phyloP scores from a whole-genome alignment of 2,797 vertebrate species.

The Hypotaenidia okinawae region DNA sequence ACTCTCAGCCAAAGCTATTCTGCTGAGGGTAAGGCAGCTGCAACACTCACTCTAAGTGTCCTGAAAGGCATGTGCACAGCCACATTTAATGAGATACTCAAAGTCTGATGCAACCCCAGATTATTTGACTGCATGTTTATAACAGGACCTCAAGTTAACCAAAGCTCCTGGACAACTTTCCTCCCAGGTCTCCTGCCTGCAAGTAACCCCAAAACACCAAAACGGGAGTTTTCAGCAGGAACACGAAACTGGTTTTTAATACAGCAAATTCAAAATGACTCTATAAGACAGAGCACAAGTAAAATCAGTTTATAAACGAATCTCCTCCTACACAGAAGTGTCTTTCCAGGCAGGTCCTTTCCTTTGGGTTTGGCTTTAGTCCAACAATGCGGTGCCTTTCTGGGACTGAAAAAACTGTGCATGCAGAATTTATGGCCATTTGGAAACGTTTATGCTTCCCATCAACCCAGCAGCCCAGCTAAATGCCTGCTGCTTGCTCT shows the following conservation, averaged over 20 bases:
- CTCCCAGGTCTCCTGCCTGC: neutral
- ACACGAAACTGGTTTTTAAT: neutral
- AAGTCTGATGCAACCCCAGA: neutral
- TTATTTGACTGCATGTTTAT: neutral
- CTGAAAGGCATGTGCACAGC: neutral
- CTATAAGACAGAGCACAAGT: neutral
- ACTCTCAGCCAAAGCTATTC: neutral
- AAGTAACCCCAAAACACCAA: neutral
- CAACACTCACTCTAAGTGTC: neutral
- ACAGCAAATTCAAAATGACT: neutral
- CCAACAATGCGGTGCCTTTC: slow-evolving; percentile 9
- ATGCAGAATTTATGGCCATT: neutral
- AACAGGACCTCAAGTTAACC: neutral
- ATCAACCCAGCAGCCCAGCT: neutral
- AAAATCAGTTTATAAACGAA: slow-evolving; percentile 29
- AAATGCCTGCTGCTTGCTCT: neutral
- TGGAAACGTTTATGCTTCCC: neutral
- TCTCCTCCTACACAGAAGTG: neutral
- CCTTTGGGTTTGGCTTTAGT: neutral
- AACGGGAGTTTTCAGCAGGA: neutral
- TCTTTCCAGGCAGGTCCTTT: slow-evolving; percentile 13
- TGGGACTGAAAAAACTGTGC: neutral
- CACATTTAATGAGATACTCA: neutral
- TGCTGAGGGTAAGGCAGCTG: neutral
- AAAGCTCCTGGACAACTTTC: neutral